Evolutionary conservation across 2,888 invertebrate species (phyloP).

Genomic region (Cephonodes hylas): DNA sequence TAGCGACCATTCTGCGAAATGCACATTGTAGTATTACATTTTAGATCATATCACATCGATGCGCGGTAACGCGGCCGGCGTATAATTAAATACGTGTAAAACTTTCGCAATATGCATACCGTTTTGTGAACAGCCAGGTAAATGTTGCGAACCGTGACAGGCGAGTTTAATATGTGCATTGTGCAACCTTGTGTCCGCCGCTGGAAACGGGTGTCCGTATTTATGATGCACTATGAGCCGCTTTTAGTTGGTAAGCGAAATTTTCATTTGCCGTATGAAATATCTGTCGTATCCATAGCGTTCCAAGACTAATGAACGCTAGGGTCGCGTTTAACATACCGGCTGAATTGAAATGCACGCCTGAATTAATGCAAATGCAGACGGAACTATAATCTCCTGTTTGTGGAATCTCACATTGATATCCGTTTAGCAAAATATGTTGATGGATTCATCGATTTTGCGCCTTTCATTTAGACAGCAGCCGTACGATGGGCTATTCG

Average conservation of each 20-base stretch:
- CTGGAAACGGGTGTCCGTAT: background rate
- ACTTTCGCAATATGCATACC: background rate
- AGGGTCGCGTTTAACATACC: background rate
- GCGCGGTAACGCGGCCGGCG: background rate
- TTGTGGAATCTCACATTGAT: slow-evolving; percentile 4
- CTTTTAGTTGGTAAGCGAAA: background rate
- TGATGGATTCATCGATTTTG: slow-evolving; percentile 6
- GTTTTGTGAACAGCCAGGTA: background rate
- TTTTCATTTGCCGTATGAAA: background rate
- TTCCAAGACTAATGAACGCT: background rate
- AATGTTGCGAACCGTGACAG: background rate
- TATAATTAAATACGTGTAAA: background rate
- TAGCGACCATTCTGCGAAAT: background rate
- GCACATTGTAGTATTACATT: background rate
- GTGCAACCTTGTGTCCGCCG: background rate
- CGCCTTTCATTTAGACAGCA: background rate
- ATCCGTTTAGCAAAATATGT: background rate
- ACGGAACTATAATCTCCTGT: slow-evolving; percentile 8
- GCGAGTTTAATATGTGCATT: background rate
- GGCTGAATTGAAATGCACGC: background rate
- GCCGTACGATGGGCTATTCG: background rate
- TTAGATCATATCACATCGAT: background rate
- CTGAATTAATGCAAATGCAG: background rate
- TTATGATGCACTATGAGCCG: slow-evolving; percentile 1
- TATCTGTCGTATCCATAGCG: background rate